Percentiles rank a stretch among this genome's conserved stretches.
Conservation (phyloP, 1,140 invertebrate species). For the Solenopsis fugax region DNA sequence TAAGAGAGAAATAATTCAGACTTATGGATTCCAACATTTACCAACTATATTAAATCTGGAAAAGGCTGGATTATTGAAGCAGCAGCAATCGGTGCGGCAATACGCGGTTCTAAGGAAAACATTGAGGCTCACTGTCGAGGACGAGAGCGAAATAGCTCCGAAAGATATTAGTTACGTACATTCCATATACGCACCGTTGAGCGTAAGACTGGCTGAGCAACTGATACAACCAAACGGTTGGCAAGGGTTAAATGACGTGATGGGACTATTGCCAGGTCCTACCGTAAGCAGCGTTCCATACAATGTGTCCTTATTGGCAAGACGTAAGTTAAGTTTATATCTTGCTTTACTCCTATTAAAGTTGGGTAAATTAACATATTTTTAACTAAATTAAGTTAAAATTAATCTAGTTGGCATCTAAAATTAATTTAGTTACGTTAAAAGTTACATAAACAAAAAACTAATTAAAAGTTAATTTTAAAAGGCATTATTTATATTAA, state of each 20-base stretch:
- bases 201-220: constrained; percentile 94
- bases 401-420: too few species aligned
- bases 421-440: too few species aligned
- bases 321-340: constrained; percentile 84
- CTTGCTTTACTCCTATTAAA: not conserved
- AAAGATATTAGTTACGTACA: constrained; percentile 97
- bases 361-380: too few species aligned
- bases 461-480: too few species aligned
- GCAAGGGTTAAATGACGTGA: constrained; percentile 90
- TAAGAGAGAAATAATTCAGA: constrained; percentile 95
- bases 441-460: too few species aligned
- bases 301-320: constrained; percentile 81
- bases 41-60: constrained; percentile 95
- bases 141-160: constrained; percentile 93
- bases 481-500: too few species aligned
- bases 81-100: constrained; percentile 90
- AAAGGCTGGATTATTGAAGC: constrained; percentile 93
- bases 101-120: constrained; percentile 92
- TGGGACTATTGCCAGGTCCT: constrained; percentile 90
- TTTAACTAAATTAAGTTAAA: too few species aligned
- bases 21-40: constrained; percentile 96
- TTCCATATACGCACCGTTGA: constrained; percentile 97
- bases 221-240: constrained; percentile 94
- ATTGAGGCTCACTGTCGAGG: constrained; percentile 94
- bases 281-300: constrained; percentile 81